Conservation (phyloP, 2,888 invertebrate genomes). For the Molanna angustata region DNA sequence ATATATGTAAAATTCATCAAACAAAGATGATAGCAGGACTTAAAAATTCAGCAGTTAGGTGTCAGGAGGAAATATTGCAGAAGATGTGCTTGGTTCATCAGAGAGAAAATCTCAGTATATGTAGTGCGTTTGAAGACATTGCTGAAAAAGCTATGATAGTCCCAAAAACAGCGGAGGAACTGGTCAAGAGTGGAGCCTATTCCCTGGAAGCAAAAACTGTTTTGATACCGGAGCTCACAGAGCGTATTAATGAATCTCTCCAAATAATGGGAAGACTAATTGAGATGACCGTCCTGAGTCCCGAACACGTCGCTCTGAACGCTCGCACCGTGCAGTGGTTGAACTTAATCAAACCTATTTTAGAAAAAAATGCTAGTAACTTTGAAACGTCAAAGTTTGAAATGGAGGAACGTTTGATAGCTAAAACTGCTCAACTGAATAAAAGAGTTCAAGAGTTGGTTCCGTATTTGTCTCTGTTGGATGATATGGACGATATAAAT, state of each 20-base stretch:
- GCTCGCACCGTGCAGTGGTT: constrained; percentile 83
- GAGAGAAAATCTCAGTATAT: constrained; percentile 65
- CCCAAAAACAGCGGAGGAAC: constrained; percentile 76
- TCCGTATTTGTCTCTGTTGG: constrained; percentile 72
- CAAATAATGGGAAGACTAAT: constrained; percentile 67
- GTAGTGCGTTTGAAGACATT: constrained; percentile 69
- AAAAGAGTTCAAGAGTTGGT: constrained; percentile 68
- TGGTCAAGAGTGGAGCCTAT: constrained; percentile 77
- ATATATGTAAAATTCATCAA: constrained; percentile 62
- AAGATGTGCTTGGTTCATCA: constrained; percentile 64
- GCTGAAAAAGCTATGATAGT: constrained; percentile 65
- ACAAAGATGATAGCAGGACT: constrained; percentile 61
- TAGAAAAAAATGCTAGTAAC: constrained; percentile 74
- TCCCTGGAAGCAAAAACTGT: constrained; percentile 76
- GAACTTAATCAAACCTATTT: constrained; percentile 72
- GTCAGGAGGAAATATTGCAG: constrained; percentile 60
- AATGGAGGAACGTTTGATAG: constrained; percentile 77
- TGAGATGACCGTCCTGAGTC: constrained; percentile 71
- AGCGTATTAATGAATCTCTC: constrained; percentile 66
- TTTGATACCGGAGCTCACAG: constrained; percentile 65
- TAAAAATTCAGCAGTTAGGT: constrained; percentile 55
- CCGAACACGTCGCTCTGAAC: constrained; percentile 76
- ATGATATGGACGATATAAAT: constrained; percentile 79
- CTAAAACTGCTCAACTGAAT: constrained; percentile 67
- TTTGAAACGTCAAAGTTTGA: constrained; percentile 81